Conservation (phyloP, 2,888 invertebrate genomes). For the Oasisia sp. region DNA sequence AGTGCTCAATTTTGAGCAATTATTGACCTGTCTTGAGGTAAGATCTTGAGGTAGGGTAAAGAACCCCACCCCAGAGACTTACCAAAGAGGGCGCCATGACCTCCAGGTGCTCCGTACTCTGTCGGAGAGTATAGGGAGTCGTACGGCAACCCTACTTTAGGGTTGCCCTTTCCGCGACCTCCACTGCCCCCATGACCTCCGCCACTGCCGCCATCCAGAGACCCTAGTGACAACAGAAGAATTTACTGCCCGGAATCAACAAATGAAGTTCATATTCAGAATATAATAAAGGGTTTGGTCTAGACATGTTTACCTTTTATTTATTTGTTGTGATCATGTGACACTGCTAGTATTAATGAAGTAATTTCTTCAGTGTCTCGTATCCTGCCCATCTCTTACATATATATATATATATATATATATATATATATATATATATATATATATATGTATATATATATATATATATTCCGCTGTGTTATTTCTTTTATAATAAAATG, state of each 20-base stretch:
- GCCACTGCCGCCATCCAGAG: conserved; percentile 50
- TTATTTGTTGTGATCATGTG: neutral
- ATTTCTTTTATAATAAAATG: too few species aligned
- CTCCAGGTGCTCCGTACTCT: conserved; percentile 48
- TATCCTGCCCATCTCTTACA: neutral
- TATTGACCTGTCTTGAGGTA: too few species aligned
- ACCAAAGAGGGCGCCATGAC: conserved; percentile 47
- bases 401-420: too few species aligned
- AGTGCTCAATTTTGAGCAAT: too few species aligned
- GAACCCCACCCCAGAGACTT: conserved; percentile 23
- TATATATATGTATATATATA: too few species aligned
- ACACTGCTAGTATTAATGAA: neutral
- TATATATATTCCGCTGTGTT: too few species aligned
- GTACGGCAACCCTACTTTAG: conserved; percentile 45
- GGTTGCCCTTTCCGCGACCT: conserved; percentile 46
- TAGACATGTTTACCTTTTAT: neutral
- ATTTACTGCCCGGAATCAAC: neutral
- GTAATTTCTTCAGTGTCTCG: neutral
- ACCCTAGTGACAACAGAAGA: conserved; percentile 39
- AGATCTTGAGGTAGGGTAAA: too few species aligned
- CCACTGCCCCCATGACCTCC: conserved; percentile 56
- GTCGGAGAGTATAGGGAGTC: conserved; percentile 47
- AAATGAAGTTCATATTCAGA: neutral
- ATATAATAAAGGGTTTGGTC: neutral
- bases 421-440: too few species aligned